phyloP scores from a whole-genome alignment of 1,140 invertebrate species.

The Trypoxylus dichotomus region DNA sequence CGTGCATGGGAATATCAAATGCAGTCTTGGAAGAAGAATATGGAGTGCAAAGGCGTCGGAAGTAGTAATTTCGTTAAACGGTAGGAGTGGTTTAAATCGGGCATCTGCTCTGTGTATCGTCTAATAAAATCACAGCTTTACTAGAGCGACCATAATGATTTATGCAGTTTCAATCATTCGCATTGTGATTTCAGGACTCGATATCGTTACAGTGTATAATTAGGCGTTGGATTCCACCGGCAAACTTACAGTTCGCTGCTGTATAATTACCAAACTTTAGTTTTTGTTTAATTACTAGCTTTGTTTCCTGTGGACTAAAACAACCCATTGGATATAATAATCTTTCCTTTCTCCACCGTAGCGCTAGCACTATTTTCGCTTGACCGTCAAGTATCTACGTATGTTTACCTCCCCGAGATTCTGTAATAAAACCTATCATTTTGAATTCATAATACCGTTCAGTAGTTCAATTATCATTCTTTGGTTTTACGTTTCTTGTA shows the following conservation, averaged over 20 bases:
- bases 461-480: slow-evolving; percentile 3
- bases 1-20: neutral
- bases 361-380: neutral
- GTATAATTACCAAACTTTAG: slow-evolving; percentile 29
- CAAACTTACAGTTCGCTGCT: slow-evolving; percentile 6
- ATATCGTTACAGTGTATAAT: slow-evolving; percentile 26
- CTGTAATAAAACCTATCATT: neutral
- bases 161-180: slow-evolving; percentile 31
- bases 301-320: slow-evolving; percentile 23
- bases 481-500: neutral
- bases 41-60: slow-evolving; percentile 27
- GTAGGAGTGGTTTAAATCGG: slow-evolving; percentile 26
- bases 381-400: neutral
- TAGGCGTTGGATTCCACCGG: slow-evolving; percentile 5
- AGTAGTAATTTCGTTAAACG: slow-evolving; percentile 27
- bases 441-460: neutral
- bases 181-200: slow-evolving; percentile 29
- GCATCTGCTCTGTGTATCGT: slow-evolving; percentile 28
- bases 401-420: neutral
- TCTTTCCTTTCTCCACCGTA: slow-evolving; percentile 12
- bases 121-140: slow-evolving; percentile 27
- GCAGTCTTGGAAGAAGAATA: slow-evolving; percentile 1
- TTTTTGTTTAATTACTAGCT: slow-evolving; percentile 26
- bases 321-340: slow-evolving; percentile 29
- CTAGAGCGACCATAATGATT: slow-evolving; percentile 23